Conservation (phyloP, 2,797 vertebrate species). For the Iguana delicatissima region DNA sequence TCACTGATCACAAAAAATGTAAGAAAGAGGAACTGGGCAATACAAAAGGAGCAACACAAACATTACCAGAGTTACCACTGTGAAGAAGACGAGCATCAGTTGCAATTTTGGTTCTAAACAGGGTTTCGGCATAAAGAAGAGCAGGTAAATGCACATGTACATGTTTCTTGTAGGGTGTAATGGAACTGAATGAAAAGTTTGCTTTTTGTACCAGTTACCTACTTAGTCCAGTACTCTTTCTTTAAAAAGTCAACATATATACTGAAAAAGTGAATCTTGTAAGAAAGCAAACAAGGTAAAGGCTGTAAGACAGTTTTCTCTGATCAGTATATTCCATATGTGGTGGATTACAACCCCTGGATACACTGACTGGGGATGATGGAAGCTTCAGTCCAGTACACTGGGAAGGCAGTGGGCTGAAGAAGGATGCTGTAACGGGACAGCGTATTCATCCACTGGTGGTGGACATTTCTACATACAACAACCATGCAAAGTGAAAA, state of each 20-base stretch:
- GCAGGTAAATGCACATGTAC: not conserved
- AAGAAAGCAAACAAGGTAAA: not conserved
- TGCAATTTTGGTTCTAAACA: not conserved
- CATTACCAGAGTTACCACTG: not conserved
- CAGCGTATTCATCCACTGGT: not conserved
- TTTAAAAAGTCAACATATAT: not conserved
- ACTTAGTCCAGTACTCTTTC: not conserved
- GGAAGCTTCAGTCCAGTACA: too few species aligned
- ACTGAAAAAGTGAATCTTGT: not conserved
- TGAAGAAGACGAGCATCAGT: not conserved
- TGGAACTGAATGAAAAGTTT: not conserved
- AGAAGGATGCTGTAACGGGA: not conserved
- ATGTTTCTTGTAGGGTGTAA: not conserved
- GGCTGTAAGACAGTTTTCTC: not conserved
- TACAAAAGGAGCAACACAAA: not conserved
- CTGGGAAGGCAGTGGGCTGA: not conserved
- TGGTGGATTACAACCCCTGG: not conserved
- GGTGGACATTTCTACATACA: too few species aligned
- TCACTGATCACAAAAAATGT: not conserved
- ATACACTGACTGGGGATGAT: not conserved
- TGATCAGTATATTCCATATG: not conserved
- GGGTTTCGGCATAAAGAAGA: not conserved
- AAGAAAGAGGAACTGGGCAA: not conserved
- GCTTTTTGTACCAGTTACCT: not conserved
- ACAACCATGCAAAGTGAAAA: not conserved